phyloP scores from a whole-genome alignment of 2,113 vertebrate genomes.

The Thinocorus orbignyianus region DNA sequence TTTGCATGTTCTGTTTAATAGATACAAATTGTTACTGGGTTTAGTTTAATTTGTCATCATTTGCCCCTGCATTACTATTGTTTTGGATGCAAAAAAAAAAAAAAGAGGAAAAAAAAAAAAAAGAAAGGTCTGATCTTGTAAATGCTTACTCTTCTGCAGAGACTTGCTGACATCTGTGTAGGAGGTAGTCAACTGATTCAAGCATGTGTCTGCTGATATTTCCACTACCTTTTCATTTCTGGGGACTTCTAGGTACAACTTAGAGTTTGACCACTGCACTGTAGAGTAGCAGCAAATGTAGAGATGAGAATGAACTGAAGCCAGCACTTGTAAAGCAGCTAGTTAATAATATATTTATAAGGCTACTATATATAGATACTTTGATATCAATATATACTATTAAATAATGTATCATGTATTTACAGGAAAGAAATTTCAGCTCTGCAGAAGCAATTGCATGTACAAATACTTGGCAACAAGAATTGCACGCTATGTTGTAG shows the following conservation, averaged over 20 bases:
- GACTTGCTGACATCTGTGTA: neutral
- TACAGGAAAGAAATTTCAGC: conserved; percentile 39
- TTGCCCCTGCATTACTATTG: neutral
- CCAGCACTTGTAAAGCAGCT: neutral
- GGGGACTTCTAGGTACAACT: neutral
- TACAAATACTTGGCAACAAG: neutral
- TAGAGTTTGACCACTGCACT: neutral
- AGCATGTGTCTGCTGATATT: neutral
- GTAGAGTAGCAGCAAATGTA: neutral
- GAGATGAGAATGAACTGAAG: conserved; percentile 29
- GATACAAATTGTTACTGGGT: neutral
- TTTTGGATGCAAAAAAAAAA: neutral
- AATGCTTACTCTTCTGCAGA: neutral
- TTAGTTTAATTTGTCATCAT: conserved; percentile 9
- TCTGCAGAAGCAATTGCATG: neutral
- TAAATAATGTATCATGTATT: conserved; percentile 65
- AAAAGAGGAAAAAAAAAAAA: neutral
- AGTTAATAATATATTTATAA: conserved; percentile 57
- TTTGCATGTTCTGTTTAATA: neutral
- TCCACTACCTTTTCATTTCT: neutral
- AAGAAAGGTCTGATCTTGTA: neutral
- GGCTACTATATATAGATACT: conserved; percentile 42
- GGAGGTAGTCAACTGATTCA: neutral
- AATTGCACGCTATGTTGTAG: neutral
- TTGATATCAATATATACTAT: conserved; percentile 40